Conservation (phyloP, 2,113 vertebrate species). For the Catharus minimus region DNA sequence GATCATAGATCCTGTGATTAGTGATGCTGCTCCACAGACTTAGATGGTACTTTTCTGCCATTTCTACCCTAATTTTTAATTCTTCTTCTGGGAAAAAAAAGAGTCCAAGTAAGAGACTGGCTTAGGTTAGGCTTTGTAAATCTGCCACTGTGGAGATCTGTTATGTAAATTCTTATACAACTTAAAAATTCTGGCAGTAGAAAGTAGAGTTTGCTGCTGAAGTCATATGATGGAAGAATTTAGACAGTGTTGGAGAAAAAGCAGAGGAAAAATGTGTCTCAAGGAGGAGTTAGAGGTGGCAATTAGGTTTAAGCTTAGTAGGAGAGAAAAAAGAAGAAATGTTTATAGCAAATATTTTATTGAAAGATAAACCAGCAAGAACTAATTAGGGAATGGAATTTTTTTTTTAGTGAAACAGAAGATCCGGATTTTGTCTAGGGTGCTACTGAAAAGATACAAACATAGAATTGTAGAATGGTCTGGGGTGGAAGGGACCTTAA, state of each 20-base stretch:
- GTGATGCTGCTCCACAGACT: not conserved
- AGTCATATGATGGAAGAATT: not conserved
- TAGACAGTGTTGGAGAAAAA: not conserved
- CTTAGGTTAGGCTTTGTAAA: not conserved
- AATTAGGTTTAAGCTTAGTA: not conserved
- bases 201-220: not conserved
- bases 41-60: not conserved
- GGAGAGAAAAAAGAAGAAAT: not conserved
- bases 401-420: not conserved
- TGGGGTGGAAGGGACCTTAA: not conserved
- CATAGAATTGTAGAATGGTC: not conserved
- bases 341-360: not conserved
- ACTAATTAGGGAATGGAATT: not conserved
- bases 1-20: not conserved
- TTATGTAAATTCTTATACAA: not conserved
- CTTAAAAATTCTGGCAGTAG: not conserved
- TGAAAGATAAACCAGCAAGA: not conserved
- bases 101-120: fast-evolving
- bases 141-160: not conserved
- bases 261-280: not conserved
- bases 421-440: not conserved
- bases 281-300: not conserved
- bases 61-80: not conserved
- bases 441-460: not conserved
- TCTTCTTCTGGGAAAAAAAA: not conserved